Evolutionary conservation across 2,113 vertebrate genomes (phyloP).

Genomic region (Syngnathoides biaculeatus): DNA sequence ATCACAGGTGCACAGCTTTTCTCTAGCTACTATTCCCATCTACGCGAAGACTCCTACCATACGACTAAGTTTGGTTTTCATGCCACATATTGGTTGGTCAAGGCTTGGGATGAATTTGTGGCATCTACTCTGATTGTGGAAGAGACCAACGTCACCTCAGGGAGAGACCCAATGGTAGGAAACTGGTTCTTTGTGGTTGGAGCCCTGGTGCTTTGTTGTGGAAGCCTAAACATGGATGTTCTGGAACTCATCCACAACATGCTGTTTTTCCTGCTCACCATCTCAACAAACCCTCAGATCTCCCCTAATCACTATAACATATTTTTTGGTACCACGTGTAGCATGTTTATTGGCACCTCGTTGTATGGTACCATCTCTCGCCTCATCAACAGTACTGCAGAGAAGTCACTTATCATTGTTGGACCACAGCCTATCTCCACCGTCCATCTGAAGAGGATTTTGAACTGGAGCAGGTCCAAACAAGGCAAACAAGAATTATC

Average conservation of each 20-base stretch:
- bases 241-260: slow-evolving; percentile 80
- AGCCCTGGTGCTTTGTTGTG: slow-evolving; percentile 70
- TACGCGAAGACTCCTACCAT: slow-evolving; percentile 80
- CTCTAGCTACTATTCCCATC: slow-evolving; percentile 81
- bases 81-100: slow-evolving; percentile 81
- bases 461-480: slow-evolving; percentile 31
- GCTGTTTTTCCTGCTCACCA: slow-evolving; percentile 76
- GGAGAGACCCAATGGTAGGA: slow-evolving; percentile 74
- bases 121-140: slow-evolving; percentile 49
- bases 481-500: slow-evolving; percentile 14
- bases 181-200: slow-evolving; percentile 81
- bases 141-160: slow-evolving; percentile 37
- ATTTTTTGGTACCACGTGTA: slow-evolving; percentile 79
- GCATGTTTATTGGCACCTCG: slow-evolving; percentile 70
- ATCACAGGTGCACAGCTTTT: slow-evolving; percentile 77
- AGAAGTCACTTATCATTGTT: slow-evolving; percentile 80
- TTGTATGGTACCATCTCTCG: slow-evolving; percentile 80
- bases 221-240: slow-evolving; percentile 77
- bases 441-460: slow-evolving; percentile 54
- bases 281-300: slow-evolving; percentile 79
- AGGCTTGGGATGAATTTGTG: slow-evolving; percentile 83
- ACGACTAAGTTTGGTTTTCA: slow-evolving; percentile 81
- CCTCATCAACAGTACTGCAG: slow-evolving; percentile 84
- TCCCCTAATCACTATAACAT: slow-evolving; percentile 61
- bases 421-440: slow-evolving; percentile 73